Conservation (phyloP, 2,113 vertebrate genomes). For the Strix aluco region DNA sequence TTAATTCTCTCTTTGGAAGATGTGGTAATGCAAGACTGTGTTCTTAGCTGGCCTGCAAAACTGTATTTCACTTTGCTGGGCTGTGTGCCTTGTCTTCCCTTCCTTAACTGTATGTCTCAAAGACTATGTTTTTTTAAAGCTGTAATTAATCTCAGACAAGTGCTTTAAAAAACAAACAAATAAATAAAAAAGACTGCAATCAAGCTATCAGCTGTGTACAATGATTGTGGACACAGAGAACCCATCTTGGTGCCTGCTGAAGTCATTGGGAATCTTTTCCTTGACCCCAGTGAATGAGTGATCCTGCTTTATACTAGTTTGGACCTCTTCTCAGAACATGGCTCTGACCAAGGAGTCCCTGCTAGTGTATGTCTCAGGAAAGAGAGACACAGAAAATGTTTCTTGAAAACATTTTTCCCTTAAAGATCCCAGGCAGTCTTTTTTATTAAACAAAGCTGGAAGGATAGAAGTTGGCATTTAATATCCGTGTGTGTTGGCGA, state of each 20-base stretch:
- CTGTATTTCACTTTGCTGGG: neutral
- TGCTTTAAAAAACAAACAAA: neutral
- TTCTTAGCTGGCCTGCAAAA: neutral
- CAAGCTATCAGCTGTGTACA: neutral
- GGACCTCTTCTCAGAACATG: neutral
- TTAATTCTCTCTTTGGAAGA: neutral
- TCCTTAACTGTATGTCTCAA: neutral
- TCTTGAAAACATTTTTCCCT: neutral
- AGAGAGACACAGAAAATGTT: neutral
- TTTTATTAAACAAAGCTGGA: neutral
- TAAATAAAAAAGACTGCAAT: neutral
- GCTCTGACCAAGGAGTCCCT: neutral
- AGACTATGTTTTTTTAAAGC: neutral
- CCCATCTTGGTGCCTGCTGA: neutral
- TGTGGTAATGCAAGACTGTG: neutral
- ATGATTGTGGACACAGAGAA: neutral
- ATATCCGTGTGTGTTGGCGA: neutral
- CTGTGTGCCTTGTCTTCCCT: neutral
- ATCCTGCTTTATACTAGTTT: neutral
- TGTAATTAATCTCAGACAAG: neutral
- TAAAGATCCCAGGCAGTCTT: neutral
- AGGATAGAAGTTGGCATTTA: neutral
- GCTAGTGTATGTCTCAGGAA: neutral
- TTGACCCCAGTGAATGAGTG: neutral
- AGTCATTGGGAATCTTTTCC: neutral